Conservation (phyloP, 2,888 invertebrate genomes). For the Anarsia innoxiella region DNA sequence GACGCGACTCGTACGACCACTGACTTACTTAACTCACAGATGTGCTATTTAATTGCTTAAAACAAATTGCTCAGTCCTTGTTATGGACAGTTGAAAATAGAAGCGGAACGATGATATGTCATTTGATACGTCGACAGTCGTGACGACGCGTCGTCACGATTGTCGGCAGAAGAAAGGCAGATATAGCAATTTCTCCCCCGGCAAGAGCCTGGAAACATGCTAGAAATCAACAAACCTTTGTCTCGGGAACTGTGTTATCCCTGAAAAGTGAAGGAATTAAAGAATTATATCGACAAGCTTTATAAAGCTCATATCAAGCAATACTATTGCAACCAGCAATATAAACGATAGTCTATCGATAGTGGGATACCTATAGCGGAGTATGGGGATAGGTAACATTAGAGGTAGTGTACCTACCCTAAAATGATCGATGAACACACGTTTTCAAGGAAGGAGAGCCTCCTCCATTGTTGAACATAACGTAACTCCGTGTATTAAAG, state of each 20-base stretch:
- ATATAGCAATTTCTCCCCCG: too few relatives aligned
- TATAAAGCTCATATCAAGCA: not conserved
- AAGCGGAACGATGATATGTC: too few relatives aligned
- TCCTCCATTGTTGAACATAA: conserved; percentile 1
- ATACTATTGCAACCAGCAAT: not conserved
- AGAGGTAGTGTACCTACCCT: not conserved
- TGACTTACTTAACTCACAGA: not conserved
- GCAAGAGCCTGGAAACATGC: too few relatives aligned
- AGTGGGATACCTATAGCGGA: not conserved
- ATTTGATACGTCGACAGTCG: too few relatives aligned
- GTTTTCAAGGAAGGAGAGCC: not conserved
- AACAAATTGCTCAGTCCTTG: not conserved
- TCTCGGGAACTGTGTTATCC: too few relatives aligned
- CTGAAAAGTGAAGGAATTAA: too few relatives aligned
- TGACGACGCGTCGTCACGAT: too few relatives aligned
- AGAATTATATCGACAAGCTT: not conserved
- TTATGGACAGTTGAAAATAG: not conserved
- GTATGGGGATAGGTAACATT: not conserved
- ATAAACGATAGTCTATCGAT: not conserved
- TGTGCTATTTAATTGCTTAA: not conserved
- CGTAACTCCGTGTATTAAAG: conserved; percentile 17
- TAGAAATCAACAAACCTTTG: too few relatives aligned
- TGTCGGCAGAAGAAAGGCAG: not conserved
- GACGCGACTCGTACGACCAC: conserved; percentile 13
- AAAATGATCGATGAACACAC: not conserved